phyloP scores from a whole-genome alignment of 1,140 invertebrate species.

The Macrobrachium nipponense region DNA sequence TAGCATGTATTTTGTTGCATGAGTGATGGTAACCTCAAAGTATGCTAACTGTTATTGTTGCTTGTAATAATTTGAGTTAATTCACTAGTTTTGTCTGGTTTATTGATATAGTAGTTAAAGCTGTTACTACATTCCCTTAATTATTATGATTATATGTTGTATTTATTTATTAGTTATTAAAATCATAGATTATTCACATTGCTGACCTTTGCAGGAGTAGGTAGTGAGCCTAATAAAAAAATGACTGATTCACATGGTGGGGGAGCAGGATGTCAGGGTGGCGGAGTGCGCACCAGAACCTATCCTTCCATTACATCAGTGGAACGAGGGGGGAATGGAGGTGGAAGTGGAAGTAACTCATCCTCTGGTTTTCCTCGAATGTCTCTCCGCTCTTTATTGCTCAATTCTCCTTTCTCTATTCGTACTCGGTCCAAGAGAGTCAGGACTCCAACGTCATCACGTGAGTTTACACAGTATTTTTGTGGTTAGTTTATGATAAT shows the following conservation, averaged over 20 bases:
- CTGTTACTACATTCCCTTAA: too few relatives aligned
- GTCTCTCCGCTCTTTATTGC: conserved; percentile 58
- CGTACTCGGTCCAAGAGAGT: conserved; percentile 53
- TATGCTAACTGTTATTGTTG: too few relatives aligned
- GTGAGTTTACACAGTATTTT: conserved; percentile 12
- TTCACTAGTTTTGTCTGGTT: too few relatives aligned
- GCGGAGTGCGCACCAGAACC: conserved; percentile 39
- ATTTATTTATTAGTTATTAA: background rate
- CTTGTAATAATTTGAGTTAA: background rate
- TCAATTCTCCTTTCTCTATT: conserved; percentile 61
- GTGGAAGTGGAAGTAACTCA: conserved; percentile 33
- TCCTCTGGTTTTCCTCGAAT: conserved; percentile 55
- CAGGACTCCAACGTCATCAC: conserved; percentile 48
- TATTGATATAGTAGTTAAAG: too few relatives aligned
- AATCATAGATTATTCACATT: background rate
- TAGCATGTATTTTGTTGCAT: too few relatives aligned
- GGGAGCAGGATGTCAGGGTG: conserved; percentile 10
- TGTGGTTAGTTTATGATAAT: background rate
- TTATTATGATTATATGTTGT: background rate
- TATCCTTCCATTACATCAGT: conserved; percentile 30
- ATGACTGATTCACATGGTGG: conserved; percentile 45
- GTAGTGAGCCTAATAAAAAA: conserved; percentile 14
- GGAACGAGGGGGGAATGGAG: conserved; percentile 18
- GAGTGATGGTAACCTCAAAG: too few relatives aligned
- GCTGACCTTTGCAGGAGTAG: background rate